Percentiles rank a stretch among this genome's conserved stretches.
These are phyloP conservation scores for Ectropis crepuscularia DNA, from an alignment of 2,888 invertebrate species.

Conservation along the genomic window DNA sequence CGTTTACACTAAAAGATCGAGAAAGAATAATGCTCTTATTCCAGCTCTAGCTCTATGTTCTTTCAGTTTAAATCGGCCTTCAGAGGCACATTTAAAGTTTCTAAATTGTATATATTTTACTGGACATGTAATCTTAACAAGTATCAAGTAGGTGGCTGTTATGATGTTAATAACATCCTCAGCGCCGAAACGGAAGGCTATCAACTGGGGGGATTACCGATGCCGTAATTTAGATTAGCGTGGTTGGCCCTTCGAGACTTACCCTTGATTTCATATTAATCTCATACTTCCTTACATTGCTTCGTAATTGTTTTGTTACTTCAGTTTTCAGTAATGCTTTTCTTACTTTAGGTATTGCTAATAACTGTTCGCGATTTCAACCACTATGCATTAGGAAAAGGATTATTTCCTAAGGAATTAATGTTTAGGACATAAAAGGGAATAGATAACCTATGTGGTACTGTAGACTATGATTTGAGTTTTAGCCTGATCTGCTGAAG, in stretches of 20 bases:
- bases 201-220: conserved; percentile 44
- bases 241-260: conserved; percentile 34
- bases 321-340: neutral
- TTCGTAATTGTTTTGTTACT: conserved; percentile 16
- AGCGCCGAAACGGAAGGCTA: conserved; percentile 35
- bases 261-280: conserved; percentile 47
- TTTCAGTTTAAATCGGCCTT: too few relatives aligned
- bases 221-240: conserved; percentile 48
- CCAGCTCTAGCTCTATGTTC: too few relatives aligned
- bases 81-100: neutral
- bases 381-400: too few relatives aligned
- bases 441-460: too few relatives aligned
- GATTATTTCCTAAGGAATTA: too few relatives aligned
- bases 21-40: too few relatives aligned
- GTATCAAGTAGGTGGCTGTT: conserved; percentile 7
- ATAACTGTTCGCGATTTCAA: too few relatives aligned
- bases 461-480: too few relatives aligned
- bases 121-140: conserved; percentile 7
- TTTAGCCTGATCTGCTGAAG: too few relatives aligned
- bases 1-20: too few relatives aligned
- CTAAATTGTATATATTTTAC: neutral
- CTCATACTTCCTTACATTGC: conserved; percentile 42
- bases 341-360: neutral
- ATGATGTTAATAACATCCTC: conserved; percentile 24
- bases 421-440: too few relatives aligned